These are phyloP conservation scores for Corticium candelabrum DNA, from an alignment of 37 sponge, comb jelly and placozoan genomes.

Conservation along the genomic window DNA sequence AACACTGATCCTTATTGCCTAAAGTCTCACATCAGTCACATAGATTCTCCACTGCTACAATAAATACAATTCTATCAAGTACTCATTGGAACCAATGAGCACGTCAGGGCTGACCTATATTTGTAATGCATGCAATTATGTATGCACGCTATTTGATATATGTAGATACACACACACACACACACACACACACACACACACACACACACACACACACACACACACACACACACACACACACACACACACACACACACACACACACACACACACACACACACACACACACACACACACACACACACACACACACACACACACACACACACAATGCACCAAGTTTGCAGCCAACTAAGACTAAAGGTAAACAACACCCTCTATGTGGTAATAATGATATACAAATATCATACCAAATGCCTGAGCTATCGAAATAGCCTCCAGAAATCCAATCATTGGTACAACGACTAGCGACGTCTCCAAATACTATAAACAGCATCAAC, in stretches of 20 bases:
- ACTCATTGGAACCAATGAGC: too few relatives aligned
- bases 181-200: neutral
- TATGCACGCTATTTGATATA: too few relatives aligned
- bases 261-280: conserved; percentile 5
- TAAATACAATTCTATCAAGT: too few relatives aligned
- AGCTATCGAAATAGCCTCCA: conserved; percentile 92
- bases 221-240: conserved; percentile 5
- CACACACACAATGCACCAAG: neutral
- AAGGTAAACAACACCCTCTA: too few relatives aligned
- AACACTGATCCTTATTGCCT: too few relatives aligned
- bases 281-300: conserved; percentile 5
- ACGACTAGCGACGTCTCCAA: conserved; percentile 49
- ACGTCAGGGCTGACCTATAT: too few relatives aligned
- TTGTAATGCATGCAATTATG: too few relatives aligned
- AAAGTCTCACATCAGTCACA: too few relatives aligned
- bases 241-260: conserved; percentile 5
- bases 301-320: neutral
- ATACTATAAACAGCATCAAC: conserved; percentile 17
- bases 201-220: neutral
- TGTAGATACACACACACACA: too few relatives aligned
- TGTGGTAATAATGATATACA: too few relatives aligned
- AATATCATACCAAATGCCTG: conserved; percentile 78
- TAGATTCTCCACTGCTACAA: too few relatives aligned
- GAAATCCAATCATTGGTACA: conserved; percentile 78
- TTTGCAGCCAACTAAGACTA: too few relatives aligned